A percentile compares a stretch with the other conserved stretches of the same genome.
Evolutionary conservation across 2,113 vertebrate species (phyloP).

Genomic region (Recurvirostra avosetta): DNA sequence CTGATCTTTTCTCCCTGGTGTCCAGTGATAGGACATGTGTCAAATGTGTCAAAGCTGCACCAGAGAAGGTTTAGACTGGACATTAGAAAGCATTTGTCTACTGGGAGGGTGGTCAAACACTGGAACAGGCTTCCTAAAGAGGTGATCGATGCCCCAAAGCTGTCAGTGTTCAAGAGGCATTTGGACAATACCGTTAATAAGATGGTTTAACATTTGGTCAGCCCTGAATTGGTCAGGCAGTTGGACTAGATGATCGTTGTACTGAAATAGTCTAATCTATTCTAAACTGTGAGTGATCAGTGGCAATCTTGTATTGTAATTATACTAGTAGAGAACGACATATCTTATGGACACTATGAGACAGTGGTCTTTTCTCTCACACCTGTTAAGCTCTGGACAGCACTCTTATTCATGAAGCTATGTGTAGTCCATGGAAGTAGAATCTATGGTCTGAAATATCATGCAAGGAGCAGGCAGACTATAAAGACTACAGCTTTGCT

Average conservation of each 20-base stretch:
- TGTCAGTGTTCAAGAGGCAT: background rate
- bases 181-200: background rate
- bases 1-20: background rate
- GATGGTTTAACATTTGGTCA: background rate
- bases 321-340: rapidly evolving
- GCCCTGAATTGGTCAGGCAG: background rate
- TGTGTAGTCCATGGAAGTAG: background rate
- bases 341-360: background rate
- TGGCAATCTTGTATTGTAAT: background rate
- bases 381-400: background rate
- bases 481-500: background rate
- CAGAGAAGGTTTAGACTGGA: background rate
- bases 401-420: background rate
- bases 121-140: background rate
- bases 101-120: rapidly evolving
- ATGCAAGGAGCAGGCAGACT: background rate
- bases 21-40: rapidly evolving
- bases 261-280: background rate
- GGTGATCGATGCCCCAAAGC: rapidly evolving
- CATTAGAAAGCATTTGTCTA: background rate
- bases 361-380: background rate
- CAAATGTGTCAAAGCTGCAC: background rate
- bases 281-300: background rate
- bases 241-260: background rate
- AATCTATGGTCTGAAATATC: background rate